Evolutionary conservation across 2,113 vertebrate genomes (phyloP).

Genomic region (Notarius lentiginosus): DNA sequence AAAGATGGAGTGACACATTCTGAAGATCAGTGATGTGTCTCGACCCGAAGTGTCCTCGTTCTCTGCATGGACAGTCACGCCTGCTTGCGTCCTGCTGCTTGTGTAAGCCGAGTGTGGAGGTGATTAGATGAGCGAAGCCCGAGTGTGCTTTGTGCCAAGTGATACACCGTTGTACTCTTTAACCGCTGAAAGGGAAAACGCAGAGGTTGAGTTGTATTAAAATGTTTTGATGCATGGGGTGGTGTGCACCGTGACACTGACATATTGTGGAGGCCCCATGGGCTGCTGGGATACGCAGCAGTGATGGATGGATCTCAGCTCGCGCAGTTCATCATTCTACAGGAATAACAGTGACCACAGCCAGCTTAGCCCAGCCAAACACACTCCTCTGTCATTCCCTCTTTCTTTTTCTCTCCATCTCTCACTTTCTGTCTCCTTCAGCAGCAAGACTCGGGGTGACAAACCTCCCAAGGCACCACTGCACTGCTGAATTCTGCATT

Average conservation of each 20-base stretch:
- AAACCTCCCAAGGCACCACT: not conserved
- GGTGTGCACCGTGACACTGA: slow-evolving; percentile 70
- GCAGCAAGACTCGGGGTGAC: not conserved
- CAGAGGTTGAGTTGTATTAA: slow-evolving; percentile 64
- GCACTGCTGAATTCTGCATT: not conserved
- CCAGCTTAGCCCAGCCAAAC: slow-evolving; percentile 27
- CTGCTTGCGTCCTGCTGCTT: not conserved
- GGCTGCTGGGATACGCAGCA: slow-evolving; percentile 65
- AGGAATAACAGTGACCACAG: slow-evolving; percentile 52
- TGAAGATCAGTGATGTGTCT: not conserved
- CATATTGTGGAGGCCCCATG: slow-evolving; percentile 68
- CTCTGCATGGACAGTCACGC: not conserved
- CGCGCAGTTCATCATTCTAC: slow-evolving; percentile 76
- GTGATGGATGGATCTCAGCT: slow-evolving; percentile 77
- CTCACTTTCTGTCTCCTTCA: not conserved
- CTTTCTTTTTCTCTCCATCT: not conserved
- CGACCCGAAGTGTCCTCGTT: not conserved
- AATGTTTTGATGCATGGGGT: slow-evolving; percentile 73
- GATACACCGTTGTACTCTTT: not conserved
- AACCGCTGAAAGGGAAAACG: not conserved
- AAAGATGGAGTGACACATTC: not conserved
- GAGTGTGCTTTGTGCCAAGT: not conserved
- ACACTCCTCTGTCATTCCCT: slow-evolving; percentile 15
- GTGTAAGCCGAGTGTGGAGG: not conserved
- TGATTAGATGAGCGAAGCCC: not conserved